Evolutionary conservation across 2,797 vertebrate genomes (phyloP).

Genomic region (Coracias cyanogaster): DNA sequence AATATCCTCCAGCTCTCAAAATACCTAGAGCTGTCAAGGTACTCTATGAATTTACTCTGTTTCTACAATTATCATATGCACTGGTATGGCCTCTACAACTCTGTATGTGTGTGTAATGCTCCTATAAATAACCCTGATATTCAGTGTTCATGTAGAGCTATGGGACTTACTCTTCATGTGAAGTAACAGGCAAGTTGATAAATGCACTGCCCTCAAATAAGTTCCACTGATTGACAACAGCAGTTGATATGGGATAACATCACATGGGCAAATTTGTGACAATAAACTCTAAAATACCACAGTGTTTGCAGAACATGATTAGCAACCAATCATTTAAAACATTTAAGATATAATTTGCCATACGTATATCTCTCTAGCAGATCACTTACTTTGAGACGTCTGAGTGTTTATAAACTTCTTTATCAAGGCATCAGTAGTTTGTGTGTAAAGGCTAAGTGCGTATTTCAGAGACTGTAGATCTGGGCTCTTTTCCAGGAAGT

Average conservation of each 20-base stretch:
- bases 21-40: background rate
- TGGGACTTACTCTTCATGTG: background rate
- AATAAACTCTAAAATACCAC: background rate
- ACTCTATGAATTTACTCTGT: background rate
- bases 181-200: background rate
- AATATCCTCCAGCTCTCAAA: background rate
- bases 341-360: background rate
- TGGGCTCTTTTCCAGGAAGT: constrained; percentile 95
- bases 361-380: background rate
- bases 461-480: constrained; percentile 96
- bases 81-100: background rate
- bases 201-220: background rate
- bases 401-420: constrained; percentile 98
- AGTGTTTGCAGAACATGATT: background rate
- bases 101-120: background rate
- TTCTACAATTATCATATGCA: background rate
- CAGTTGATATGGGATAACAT: background rate
- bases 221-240: background rate
- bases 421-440: constrained; percentile 96
- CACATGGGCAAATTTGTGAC: background rate
- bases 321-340: background rate
- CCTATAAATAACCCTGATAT: background rate
- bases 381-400: constrained; percentile 91
- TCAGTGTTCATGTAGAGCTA: background rate
- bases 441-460: constrained; percentile 97